Conservation (phyloP, 2,888 invertebrate genomes). For the Artemia sinica region DNA sequence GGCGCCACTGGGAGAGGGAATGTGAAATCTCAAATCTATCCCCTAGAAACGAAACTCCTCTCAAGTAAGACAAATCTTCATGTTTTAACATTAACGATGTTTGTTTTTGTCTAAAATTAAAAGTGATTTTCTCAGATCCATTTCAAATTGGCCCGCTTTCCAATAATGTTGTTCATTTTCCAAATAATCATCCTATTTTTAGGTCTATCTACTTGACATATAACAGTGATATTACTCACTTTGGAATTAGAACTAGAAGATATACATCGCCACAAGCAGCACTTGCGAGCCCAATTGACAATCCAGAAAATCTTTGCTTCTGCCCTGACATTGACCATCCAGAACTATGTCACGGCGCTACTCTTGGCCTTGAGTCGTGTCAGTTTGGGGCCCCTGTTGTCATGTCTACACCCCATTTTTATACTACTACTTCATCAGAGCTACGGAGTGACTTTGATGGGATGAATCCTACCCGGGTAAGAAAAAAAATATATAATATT, state of each 20-base stretch:
- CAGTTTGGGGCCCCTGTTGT: constrained; percentile 45
- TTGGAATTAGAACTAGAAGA: constrained; percentile 25
- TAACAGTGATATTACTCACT: constrained; percentile 24
- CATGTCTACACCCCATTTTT: constrained; percentile 54
- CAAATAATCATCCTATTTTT: not conserved
- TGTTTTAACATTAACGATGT: too few species aligned
- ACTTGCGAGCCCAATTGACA: constrained; percentile 19
- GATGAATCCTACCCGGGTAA: not conserved
- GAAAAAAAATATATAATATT: not conserved
- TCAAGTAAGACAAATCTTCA: too few species aligned
- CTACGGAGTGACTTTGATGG: constrained; percentile 17
- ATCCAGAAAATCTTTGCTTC: constrained; percentile 25
- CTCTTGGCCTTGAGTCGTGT: constrained; percentile 25
- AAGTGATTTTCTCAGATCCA: too few species aligned
- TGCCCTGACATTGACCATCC: constrained; percentile 20
- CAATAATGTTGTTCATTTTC: too few species aligned
- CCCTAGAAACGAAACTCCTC: too few species aligned
- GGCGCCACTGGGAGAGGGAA: too few species aligned
- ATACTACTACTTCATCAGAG: constrained; percentile 26
- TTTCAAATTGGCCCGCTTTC: too few species aligned
- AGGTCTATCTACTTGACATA: constrained; percentile 25
- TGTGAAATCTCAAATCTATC: too few species aligned
- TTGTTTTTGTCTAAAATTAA: too few species aligned
- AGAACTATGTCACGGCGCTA: constrained; percentile 23
- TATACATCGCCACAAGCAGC: constrained; percentile 24